A percentile compares a stretch with the other conserved stretches of the same genome.
phyloP scores from a whole-genome alignment of 1,140 invertebrate genomes.

The Tyrophagus putrescentiae region DNA sequence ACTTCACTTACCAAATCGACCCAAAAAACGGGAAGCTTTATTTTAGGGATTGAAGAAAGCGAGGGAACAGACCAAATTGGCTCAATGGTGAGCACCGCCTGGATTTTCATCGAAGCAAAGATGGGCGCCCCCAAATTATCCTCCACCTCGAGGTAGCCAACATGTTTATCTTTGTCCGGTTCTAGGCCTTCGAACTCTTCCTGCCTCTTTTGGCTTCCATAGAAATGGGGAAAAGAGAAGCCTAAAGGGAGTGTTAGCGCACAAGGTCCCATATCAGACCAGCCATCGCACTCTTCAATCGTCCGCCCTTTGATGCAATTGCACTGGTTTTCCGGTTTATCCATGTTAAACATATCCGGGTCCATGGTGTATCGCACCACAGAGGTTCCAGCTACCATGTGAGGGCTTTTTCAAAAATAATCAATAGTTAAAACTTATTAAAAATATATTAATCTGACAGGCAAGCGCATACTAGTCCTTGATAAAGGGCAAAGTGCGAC shows the following conservation, averaged over 20 bases:
- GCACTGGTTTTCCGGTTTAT: neutral
- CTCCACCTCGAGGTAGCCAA: neutral
- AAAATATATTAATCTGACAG: no score
- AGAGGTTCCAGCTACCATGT: neutral
- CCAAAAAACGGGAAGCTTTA: neutral
- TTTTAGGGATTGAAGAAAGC: neutral
- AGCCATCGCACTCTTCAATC: neutral
- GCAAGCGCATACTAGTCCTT: neutral
- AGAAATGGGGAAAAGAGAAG: slow-evolving; percentile 5
- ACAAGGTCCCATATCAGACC: neutral
- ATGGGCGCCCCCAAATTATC: neutral
- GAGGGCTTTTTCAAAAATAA: neutral
- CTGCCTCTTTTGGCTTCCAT: neutral
- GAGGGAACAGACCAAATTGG: neutral
- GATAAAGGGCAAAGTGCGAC: neutral
- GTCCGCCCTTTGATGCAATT: neutral
- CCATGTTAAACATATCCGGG: neutral
- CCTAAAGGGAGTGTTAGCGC: neutral
- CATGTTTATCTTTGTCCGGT: neutral
- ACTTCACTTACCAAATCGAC: neutral
- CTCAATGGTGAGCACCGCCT: neutral
- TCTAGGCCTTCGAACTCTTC: neutral
- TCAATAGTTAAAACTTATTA: neutral
- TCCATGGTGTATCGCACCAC: neutral
- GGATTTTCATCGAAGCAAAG: neutral